Conservation (phyloP, 2,797 vertebrate species). For the Hemibagrus guttatus region DNA sequence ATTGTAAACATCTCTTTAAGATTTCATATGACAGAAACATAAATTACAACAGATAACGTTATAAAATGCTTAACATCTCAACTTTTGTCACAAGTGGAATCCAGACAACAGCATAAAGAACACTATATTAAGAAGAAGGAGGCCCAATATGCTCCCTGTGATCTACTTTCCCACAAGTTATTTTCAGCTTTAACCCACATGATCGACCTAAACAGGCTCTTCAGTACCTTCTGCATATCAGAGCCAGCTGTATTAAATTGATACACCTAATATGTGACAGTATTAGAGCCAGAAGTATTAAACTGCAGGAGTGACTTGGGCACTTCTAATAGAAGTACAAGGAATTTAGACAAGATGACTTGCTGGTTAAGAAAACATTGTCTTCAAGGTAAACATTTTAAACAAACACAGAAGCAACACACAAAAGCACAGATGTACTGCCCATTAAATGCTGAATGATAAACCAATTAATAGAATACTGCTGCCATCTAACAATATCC, state of each 20-base stretch:
- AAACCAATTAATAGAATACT: conserved; percentile 66
- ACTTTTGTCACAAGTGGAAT: conserved; percentile 47
- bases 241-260: conserved; percentile 15
- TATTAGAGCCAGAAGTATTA: conserved; percentile 6
- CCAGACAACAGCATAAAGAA: conserved; percentile 51
- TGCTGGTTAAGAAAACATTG: conserved; percentile 67
- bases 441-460: conserved; percentile 67
- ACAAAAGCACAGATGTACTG: conserved; percentile 64
- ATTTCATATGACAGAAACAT: conserved; percentile 47
- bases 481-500: conserved; percentile 37
- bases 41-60: conserved; percentile 50
- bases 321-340: conserved; percentile 38
- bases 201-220: conserved; percentile 1
- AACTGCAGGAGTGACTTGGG: neutral
- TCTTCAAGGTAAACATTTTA: conserved; percentile 67
- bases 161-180: conserved; percentile 20
- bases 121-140: conserved; percentile 37
- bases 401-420: conserved; percentile 66
- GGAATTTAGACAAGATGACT: conserved; percentile 36
- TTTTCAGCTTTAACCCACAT: conserved; percentile 12
- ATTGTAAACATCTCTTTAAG: conserved; percentile 45
- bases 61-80: conserved; percentile 44
- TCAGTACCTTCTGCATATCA: conserved; percentile 21
- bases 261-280: neutral
- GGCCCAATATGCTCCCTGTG: conserved; percentile 21